A percentile compares a stretch with the other conserved stretches of the same genome.
These are phyloP conservation scores for Seriola aureovittata DNA, from an alignment of 2,113 vertebrate species.

Conservation along the genomic window DNA sequence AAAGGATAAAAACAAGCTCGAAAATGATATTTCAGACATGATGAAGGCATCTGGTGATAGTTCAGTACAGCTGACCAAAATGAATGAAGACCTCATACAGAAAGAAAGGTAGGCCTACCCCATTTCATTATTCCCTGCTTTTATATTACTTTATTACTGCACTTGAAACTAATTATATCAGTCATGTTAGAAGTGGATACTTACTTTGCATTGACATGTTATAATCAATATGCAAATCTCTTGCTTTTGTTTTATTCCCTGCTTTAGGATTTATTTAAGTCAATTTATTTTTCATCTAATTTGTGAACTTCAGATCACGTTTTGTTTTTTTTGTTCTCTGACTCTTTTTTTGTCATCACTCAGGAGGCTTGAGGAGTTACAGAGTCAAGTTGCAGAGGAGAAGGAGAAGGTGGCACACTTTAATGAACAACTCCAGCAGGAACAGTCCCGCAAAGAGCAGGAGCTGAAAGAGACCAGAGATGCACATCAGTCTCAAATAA, in stretches of 20 bases:
- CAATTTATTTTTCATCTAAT: not conserved
- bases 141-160: not conserved
- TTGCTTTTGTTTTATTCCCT: not conserved
- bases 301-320: not conserved
- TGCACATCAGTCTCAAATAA: slow-evolving; percentile 85
- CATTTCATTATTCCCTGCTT: not conserved
- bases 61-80: slow-evolving; percentile 92
- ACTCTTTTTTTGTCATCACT: slow-evolving; percentile 13
- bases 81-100: slow-evolving; percentile 91
- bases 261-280: not conserved
- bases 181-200: not conserved
- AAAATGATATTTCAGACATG: slow-evolving; percentile 92
- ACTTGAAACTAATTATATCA: not conserved
- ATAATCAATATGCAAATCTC: not conserved
- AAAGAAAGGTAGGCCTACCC: slow-evolving; percentile 89
- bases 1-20: slow-evolving; percentile 92
- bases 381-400: slow-evolving; percentile 88
- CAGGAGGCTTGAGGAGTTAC: slow-evolving; percentile 92
- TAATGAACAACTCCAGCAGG: slow-evolving; percentile 85
- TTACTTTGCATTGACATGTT: not conserved
- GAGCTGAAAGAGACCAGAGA: slow-evolving; percentile 82
- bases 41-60: slow-evolving; percentile 95
- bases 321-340: not conserved
- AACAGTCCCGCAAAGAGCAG: slow-evolving; percentile 85
- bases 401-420: slow-evolving; percentile 85